These are phyloP conservation scores for Diachrysia chrysitis DNA, from an alignment of 2,888 invertebrate species.

Conservation along the genomic window DNA sequence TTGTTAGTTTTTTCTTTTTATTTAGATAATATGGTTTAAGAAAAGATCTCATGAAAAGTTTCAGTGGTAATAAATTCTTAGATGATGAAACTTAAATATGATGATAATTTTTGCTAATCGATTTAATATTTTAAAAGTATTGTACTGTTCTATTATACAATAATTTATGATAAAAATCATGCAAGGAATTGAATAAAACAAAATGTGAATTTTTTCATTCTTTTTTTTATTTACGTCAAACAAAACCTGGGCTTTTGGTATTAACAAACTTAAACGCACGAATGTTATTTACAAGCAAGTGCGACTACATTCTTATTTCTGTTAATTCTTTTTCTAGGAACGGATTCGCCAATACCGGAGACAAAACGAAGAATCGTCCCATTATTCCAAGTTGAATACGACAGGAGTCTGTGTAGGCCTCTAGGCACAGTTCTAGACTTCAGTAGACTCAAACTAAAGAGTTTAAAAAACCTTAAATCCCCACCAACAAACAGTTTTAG, in stretches of 20 bases:
- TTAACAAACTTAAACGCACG: background rate
- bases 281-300: slow-evolving; percentile 5
- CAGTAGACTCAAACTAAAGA: slow-evolving; percentile 67
- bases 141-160: background rate
- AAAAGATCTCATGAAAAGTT: too few species aligned
- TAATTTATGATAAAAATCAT: background rate
- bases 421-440: slow-evolving; percentile 81
- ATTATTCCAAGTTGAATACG: slow-evolving; percentile 85
- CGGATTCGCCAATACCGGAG: slow-evolving; percentile 67
- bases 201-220: background rate
- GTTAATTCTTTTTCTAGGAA: slow-evolving; percentile 80
- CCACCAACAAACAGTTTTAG: slow-evolving; percentile 49
- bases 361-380: slow-evolving; percentile 76
- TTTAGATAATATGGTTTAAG: too few species aligned
- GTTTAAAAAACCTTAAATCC: slow-evolving; percentile 36
- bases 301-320: slow-evolving; percentile 67
- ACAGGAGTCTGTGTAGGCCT: slow-evolving; percentile 83
- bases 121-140: background rate
- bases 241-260: background rate
- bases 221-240: background rate
- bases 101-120: too few species aligned
- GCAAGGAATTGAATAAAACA: background rate
- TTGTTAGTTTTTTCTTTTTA: too few species aligned
- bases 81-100: too few species aligned
- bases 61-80: too few species aligned